Evolutionary conservation across 2,797 vertebrate species (phyloP), one percentile per base, ranked within the genome.

Genomic region (Semotilus atromaculatus): DNA sequence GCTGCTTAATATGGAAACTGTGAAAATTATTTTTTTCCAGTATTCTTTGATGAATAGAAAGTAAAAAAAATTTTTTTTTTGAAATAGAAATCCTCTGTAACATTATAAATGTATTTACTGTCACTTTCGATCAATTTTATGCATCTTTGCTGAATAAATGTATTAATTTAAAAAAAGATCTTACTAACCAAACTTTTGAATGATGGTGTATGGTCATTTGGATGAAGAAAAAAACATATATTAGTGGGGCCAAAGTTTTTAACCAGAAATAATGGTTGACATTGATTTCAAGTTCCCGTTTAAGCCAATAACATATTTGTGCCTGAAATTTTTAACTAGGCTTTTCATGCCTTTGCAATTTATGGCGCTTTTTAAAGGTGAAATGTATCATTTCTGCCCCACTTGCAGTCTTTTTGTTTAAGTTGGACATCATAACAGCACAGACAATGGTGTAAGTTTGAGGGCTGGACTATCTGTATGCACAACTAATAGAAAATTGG

Each of bases 221-320:
- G 34, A 51, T 36, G 10, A 64, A 34, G 38, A n/a, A 71, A 71
- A 1, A 58, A 60, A 71, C 10, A 19, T 3, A 53, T 29, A 53
- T 45, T 85, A 26, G 70, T 31, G 23, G 29, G 45, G n/a, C 2
- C 6, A 86, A 21, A 60, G 34, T 68, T 84, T 86, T 86, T 81
- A 53, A 23, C 29, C 23, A 55, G 29, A 77, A 84, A 60, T 51
- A 18, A 29, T 73, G 48, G 62, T 16, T 58, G 1, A 51, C 13
- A 62, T 58, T 76, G 73, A 55, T 55, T 67, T 40, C 29, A 60
- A 60, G 1, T 80, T 81, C 43, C n/a, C 11, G 1, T 70, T 55
- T 21, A 40, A 58, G 11, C 21, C 3, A 34, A 40, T 19, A 7
- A 62, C n/a, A 73, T 45, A 48, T 71, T 34, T 81, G 26, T 70